Conservation (phyloP, 2,797 vertebrate genomes). For the Morus bassanus region DNA sequence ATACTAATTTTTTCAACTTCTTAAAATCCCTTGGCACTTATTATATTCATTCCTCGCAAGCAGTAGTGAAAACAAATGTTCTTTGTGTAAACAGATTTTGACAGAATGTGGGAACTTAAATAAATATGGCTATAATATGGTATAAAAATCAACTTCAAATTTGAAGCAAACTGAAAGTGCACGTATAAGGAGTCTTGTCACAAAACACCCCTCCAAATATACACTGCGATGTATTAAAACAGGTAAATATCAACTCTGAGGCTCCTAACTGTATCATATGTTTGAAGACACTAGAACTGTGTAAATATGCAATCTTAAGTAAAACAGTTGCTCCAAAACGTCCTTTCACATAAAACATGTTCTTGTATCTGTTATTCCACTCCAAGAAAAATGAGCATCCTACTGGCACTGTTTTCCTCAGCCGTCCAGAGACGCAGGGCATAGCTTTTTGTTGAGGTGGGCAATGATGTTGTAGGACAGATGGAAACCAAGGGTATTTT, state of each 20-base stretch:
- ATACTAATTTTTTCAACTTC: constrained; percentile 65
- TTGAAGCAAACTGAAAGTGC: constrained; percentile 18
- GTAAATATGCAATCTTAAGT: constrained; percentile 31
- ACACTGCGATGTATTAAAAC: neutral
- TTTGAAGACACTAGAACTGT: neutral
- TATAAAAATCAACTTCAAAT: constrained; percentile 45
- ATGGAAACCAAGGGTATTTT: constrained; percentile 42
- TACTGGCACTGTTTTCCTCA: neutral
- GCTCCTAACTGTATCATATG: neutral
- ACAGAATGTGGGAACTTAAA: constrained; percentile 71
- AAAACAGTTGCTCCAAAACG: constrained; percentile 28
- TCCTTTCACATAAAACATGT: neutral
- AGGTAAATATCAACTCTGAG: constrained; percentile 25
- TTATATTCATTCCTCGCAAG: constrained; percentile 62
- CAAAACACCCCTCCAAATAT: neutral
- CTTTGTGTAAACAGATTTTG: constrained; percentile 69
- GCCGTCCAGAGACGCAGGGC: neutral
- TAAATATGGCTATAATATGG: constrained; percentile 64
- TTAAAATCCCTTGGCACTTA: constrained; percentile 60
- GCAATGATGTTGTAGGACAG: neutral
- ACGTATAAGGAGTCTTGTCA: neutral
- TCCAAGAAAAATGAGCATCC: constrained; percentile 41
- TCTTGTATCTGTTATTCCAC: neutral
- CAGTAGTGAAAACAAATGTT: constrained; percentile 72
- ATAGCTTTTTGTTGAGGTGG: neutral